Evolutionary conservation across 2,888 invertebrate species (phyloP).

Genomic region (Pedicia rivosa): DNA sequence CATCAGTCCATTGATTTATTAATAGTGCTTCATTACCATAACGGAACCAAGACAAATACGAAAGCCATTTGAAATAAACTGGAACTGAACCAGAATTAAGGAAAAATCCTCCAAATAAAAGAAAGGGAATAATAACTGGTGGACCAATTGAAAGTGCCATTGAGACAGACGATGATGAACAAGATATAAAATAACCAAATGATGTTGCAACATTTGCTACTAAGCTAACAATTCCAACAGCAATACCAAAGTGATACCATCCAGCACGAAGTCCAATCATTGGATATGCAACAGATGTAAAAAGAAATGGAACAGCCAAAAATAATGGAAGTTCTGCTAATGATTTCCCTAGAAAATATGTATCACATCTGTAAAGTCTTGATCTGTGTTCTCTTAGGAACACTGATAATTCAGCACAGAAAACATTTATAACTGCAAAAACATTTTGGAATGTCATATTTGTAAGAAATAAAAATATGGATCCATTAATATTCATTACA

Average conservation of each 20-base stretch:
- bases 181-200: constrained; percentile 85
- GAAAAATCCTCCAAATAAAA: constrained; percentile 93
- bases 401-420: constrained; percentile 76
- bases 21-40: constrained; percentile 81
- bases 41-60: constrained; percentile 82
- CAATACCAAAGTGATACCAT: constrained; percentile 49
- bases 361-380: constrained; percentile 80
- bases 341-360: constrained; percentile 84
- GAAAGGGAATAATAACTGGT: constrained; percentile 80
- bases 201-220: constrained; percentile 80
- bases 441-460: constrained; percentile 91
- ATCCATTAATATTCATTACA: constrained; percentile 89
- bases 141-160: constrained; percentile 86
- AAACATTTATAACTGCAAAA: constrained; percentile 89
- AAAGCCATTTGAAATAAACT: constrained; percentile 68
- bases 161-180: constrained; percentile 63
- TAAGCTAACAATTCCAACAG: constrained; percentile 58
- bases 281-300: constrained; percentile 71
- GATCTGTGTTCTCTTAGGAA: constrained; percentile 78
- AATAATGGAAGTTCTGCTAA: constrained; percentile 80
- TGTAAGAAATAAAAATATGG: constrained; percentile 74
- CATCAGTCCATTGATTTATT: constrained; percentile 76
- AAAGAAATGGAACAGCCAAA: constrained; percentile 64
- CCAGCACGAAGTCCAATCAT: constrained; percentile 71
- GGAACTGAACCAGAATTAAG: constrained; percentile 83